Base-by-base conservation (phyloP, 1,140 invertebrate genomes). In the Achroia grisella region DNA sequence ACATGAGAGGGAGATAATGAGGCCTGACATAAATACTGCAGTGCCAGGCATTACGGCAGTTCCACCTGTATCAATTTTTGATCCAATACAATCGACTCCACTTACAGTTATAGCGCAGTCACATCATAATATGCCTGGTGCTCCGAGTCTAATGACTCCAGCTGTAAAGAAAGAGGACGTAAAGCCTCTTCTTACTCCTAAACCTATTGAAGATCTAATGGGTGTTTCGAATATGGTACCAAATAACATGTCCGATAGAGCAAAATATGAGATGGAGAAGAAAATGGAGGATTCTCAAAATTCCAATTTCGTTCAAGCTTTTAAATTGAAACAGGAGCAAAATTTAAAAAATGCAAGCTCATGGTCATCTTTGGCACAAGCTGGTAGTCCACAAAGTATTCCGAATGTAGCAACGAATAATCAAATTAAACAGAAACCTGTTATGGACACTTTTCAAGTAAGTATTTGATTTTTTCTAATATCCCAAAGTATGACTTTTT, bases 311-410 rank as follows among this genome's bases (percentile, higher is more conserved):
- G 89, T 87, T 17, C 90, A 90, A 60, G 88, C 90, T 12, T 92
- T 92, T 50, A 92, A 91, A 62, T 71, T 79, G 58, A 91, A 89
- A 75, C 89, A 89, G 44, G 91, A 93, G 52, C 89, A 91, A 51
- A 92, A 94, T 77, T 87, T 95, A 13, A 97, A 97, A 71, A 97
- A 97, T 78, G 93, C 94, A 10, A 95, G 92, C 44, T 96, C 95
- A 0, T 98, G 97, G 97, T 97, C 95, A 0, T 96, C 94, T 46
- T 75, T 98, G 39, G 95, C 94, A 0, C 93, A 94, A 75, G 91
- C 92, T 30, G 91, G 91, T 34, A 92, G 93, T 65, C 92, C 93
- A 11, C 89, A 92, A 61, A 88, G 88, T 62, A 84, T 78, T 62
- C 88, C 69, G 72, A 89, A 29, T 50, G 86, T 56, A 70, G 87